phyloP scores from a whole-genome alignment of 2,888 invertebrate species.

The Nycteola revayana region DNA sequence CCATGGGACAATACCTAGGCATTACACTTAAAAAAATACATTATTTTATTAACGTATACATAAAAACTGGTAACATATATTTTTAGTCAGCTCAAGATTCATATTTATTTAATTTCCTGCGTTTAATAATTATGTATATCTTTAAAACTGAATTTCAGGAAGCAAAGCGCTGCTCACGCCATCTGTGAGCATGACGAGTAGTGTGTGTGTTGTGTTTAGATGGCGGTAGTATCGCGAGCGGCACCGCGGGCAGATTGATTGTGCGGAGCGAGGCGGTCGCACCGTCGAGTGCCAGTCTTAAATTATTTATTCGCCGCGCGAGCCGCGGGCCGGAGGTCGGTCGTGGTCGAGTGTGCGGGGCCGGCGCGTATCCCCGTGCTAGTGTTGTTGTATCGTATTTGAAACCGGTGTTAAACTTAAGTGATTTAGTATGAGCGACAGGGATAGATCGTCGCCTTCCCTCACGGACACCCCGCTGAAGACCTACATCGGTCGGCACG shows the following conservation, averaged over 20 bases:
- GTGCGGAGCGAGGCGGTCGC: constrained; percentile 24
- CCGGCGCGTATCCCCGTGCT: constrained; percentile 65
- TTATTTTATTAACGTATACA: too few relatives aligned
- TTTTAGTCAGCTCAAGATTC: too few relatives aligned
- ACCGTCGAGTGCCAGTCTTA: constrained; percentile 37
- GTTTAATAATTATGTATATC: too few relatives aligned
- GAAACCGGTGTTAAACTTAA: constrained; percentile 60
- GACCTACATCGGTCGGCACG: constrained; percentile 92
- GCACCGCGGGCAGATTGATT: constrained; percentile 40
- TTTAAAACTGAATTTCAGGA: too few relatives aligned
- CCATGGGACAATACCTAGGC: too few relatives aligned
- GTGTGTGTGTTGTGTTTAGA: constrained; percentile 14
- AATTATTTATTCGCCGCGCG: constrained; percentile 77
- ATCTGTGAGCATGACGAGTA: constrained; percentile 5
- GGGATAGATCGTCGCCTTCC: constrained; percentile 94
- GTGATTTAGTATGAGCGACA: constrained; percentile 93
- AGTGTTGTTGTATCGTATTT: constrained; percentile 59
- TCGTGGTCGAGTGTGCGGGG: constrained; percentile 72
- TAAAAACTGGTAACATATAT: too few relatives aligned
- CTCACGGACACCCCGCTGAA: constrained; percentile 93
- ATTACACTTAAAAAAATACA: too few relatives aligned
- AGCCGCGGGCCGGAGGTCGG: constrained; percentile 80
- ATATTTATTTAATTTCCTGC: too few relatives aligned
- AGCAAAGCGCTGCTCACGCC: constrained; percentile 13
- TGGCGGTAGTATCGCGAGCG: constrained; percentile 18